Conservation (phyloP, 1,140 invertebrate species). For the Drosophila eugracilis region DNA sequence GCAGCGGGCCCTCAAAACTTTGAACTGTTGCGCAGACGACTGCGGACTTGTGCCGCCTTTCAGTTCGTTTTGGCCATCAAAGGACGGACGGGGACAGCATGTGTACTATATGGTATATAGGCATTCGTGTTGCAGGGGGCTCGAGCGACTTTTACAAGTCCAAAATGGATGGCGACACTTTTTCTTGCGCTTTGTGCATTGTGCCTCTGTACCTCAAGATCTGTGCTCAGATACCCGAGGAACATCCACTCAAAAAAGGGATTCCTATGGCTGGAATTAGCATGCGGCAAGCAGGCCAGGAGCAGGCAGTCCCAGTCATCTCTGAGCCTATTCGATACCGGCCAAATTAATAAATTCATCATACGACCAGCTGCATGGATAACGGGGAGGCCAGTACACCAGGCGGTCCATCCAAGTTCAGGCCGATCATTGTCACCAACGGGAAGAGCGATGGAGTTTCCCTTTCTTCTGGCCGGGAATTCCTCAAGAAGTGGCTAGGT, state of each 20-base stretch:
- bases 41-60: conserved; percentile 82
- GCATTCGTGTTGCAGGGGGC: conserved; percentile 62
- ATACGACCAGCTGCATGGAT: not conserved
- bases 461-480: conserved; percentile 15
- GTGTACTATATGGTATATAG: conserved; percentile 41
- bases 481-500: conserved; percentile 38
- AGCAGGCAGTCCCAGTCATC: not conserved
- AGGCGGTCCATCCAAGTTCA: not conserved
- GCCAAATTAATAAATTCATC: conserved; percentile 34
- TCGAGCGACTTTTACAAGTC: conserved; percentile 57
- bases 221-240: conserved; percentile 28
- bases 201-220: conserved; percentile 48
- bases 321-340: not conserved
- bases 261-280: conserved; percentile 24
- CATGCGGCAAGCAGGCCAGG: conserved; percentile 9
- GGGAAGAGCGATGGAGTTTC: not conserved
- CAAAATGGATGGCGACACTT: conserved; percentile 70
- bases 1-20: conserved; percentile 79
- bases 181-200: conserved; percentile 67
- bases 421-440: conserved; percentile 13
- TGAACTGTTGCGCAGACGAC: conserved; percentile 76
- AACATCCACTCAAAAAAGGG: conserved; percentile 19
- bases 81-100: conserved; percentile 50
- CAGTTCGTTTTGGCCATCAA: conserved; percentile 76
- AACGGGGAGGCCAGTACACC: not conserved